Evolutionary conservation across 2,797 vertebrate species (phyloP).

Genomic region (Takifugu ocellatus): DNA sequence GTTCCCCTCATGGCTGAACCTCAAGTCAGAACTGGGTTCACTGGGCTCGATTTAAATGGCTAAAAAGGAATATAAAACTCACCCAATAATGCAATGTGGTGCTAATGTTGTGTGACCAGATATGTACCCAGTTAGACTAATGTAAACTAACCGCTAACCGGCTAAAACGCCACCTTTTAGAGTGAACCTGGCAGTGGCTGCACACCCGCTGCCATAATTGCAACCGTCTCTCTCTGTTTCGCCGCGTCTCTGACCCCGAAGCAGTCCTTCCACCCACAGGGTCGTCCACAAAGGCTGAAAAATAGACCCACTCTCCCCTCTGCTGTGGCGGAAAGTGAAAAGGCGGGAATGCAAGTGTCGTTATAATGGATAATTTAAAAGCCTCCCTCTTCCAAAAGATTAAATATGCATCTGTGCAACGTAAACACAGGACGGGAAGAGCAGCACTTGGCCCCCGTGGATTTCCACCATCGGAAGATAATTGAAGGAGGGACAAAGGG

Average conservation of each 20-base stretch:
- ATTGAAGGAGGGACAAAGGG: constrained; percentile 12
- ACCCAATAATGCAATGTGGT: too few relatives aligned
- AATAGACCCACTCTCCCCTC: constrained; percentile 57
- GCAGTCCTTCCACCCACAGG: constrained; percentile 56
- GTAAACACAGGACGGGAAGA: constrained; percentile 29
- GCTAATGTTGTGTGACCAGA: too few relatives aligned
- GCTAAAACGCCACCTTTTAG: too few relatives aligned
- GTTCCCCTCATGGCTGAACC: too few relatives aligned
- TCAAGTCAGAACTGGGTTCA: too few relatives aligned
- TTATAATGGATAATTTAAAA: constrained; percentile 65
- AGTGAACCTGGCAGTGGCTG: too few relatives aligned
- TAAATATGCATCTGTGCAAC: constrained; percentile 29
- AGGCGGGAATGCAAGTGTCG: constrained; percentile 40
- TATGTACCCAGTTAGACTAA: too few relatives aligned
- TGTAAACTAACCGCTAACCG: too few relatives aligned
- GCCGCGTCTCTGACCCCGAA: constrained; percentile 65
- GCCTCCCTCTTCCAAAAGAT: constrained; percentile 17
- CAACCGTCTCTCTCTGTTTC: not conserved
- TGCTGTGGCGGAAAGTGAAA: constrained; percentile 49
- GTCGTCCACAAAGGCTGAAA: constrained; percentile 62
- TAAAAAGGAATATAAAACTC: too few relatives aligned
- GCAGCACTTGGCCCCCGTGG: constrained; percentile 22
- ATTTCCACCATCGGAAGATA: constrained; percentile 19
- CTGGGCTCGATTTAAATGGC: too few relatives aligned
- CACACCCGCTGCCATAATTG: not conserved